Evolutionary conservation across 2,888 invertebrate species (phyloP), one percentile per base, ranked within the genome.

Genomic region (Netelia virgata): DNA sequence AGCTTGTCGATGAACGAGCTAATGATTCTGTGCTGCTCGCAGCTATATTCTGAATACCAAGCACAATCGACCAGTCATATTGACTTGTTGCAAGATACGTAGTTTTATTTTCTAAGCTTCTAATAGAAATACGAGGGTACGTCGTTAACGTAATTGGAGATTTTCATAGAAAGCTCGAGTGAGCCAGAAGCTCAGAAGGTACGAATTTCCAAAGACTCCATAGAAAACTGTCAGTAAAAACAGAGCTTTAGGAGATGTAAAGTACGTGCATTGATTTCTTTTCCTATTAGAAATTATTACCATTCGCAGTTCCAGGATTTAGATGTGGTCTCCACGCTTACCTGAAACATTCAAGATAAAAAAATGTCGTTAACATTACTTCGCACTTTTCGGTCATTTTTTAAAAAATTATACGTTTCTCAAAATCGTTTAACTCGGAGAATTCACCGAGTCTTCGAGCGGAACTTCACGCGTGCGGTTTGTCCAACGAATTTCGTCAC

Each of bases 271-370:
- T 36, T 36, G 36, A 36, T 36, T 36, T 6, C 8, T 36, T 36
- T 36, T 36, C 6, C 36, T 36, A 6, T 36, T 36, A 6, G 55
- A 6, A 16, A 55, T 16, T 9, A 55, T 55, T 55, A 55, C 18
- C 55, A 18, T 55, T 18, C 18, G 8, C 3, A 20, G 10, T 9
- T 59, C 20, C 20, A 20, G 20, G 9, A 57, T 57, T 57, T 9
- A 18, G 1, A 57, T 18, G 57, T 16, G 2, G 18, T 57, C 28
- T 28, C 59, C 8, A 68, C 14, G 20, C 73, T 73, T 73, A 73
- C 73, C 73, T 61, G 73, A 47, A 73, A 73, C 61, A 73, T 50
- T 61, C n/a, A 50, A 63, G 18, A 47, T 23, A 20, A 73, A 61
- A 47, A 47, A 23, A 20, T n/a, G 20, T 23, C n/a, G 61, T 73